phyloP scores from a whole-genome alignment of 2,113 vertebrate species.

The Pogona vitticeps region DNA sequence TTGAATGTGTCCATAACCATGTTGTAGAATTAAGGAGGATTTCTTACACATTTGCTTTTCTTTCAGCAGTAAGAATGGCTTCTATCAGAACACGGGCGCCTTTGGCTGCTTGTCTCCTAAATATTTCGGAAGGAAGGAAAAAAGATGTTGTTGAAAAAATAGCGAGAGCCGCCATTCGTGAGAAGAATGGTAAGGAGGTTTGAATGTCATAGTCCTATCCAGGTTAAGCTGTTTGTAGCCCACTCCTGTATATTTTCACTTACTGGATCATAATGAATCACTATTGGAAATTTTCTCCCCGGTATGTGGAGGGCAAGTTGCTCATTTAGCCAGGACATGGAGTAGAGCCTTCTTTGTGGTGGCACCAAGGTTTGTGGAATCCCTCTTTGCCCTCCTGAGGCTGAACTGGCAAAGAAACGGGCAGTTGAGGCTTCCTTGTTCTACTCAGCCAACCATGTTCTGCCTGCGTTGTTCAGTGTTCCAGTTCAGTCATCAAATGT shows the following conservation, averaged over 20 bases:
- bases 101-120: constrained; percentile 80
- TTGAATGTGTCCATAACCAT: neutral
- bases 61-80: constrained; percentile 65
- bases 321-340: neutral
- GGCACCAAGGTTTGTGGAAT: neutral
- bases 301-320: neutral
- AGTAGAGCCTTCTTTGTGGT: too few species aligned
- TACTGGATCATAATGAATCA: too few species aligned
- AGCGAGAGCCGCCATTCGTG: constrained; percentile 76
- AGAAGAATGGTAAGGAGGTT: constrained; percentile 64
- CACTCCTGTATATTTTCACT: too few species aligned
- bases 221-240: too few species aligned
- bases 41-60: constrained; percentile 5
- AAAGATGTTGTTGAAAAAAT: constrained; percentile 78
- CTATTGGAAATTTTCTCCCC: neutral
- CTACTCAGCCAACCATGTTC: neutral
- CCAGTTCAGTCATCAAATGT: neutral
- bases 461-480: neutral
- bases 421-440: neutral
- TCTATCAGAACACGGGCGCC: constrained; percentile 56
- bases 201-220: too few species aligned
- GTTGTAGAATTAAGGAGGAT: neutral
- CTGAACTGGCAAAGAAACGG: neutral
- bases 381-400: neutral
- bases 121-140: constrained; percentile 80